Conservation (phyloP, 2,113 vertebrate genomes). For the Oryzias curvinotus region DNA sequence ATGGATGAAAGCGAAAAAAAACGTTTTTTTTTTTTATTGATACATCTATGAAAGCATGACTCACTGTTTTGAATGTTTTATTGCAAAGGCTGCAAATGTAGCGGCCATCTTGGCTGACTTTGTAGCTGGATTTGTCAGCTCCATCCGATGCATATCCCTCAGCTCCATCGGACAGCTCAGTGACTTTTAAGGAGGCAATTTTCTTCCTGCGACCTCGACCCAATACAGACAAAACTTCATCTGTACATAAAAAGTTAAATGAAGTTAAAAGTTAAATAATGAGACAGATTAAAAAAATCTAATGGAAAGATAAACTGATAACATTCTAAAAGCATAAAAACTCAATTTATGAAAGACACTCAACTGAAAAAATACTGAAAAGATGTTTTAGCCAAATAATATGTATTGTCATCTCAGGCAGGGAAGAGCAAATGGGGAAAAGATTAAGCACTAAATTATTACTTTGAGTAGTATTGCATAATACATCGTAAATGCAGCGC, state of each 20-base stretch:
- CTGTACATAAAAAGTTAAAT: slow-evolving; percentile 21
- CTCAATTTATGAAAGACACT: not conserved
- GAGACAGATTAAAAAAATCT: not conserved
- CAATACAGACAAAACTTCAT: slow-evolving; percentile 44
- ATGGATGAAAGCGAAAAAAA: not conserved
- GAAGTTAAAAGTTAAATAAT: slow-evolving; percentile 1
- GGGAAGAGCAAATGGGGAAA: too few species aligned
- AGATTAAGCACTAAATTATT: too few species aligned
- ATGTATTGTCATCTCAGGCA: too few species aligned
- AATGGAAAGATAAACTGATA: not conserved
- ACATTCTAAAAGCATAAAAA: not conserved
- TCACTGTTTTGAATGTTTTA: slow-evolving; percentile 97
- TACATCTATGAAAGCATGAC: slow-evolving; percentile 23
- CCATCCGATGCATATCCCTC: slow-evolving; percentile 64
- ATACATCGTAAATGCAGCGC: too few species aligned
- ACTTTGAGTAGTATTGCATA: too few species aligned
- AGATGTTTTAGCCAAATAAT: too few species aligned
- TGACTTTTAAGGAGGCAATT: slow-evolving; percentile 48
- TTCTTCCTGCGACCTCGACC: slow-evolving; percentile 69
- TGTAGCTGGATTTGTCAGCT: slow-evolving; percentile 75
- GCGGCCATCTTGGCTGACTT: slow-evolving; percentile 87
- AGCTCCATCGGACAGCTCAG: slow-evolving; percentile 36
- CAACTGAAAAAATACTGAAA: too few species aligned
- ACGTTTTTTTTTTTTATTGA: not conserved
- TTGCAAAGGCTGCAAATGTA: slow-evolving; percentile 89